phyloP scores from a whole-genome alignment of 2,797 vertebrate genomes.

The Denticeps clupeoides region DNA sequence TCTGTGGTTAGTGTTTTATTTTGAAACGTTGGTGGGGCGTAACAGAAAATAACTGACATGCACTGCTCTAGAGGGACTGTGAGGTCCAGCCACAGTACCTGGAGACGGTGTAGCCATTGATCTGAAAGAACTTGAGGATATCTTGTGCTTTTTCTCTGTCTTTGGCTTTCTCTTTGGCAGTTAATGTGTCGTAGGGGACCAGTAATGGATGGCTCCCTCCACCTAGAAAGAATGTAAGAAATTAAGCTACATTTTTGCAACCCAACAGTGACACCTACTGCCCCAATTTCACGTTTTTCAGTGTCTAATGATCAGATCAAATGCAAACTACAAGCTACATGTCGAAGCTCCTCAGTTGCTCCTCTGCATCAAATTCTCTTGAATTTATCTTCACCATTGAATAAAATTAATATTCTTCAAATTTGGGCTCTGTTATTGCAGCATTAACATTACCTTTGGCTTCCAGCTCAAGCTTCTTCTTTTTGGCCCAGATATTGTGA shows the following conservation, averaged over 20 bases:
- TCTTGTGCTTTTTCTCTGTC: constrained; percentile 90
- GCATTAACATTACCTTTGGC: constrained; percentile 75
- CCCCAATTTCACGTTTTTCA: too few relatives aligned
- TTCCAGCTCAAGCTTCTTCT: constrained; percentile 87
- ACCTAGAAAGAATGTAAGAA: constrained; percentile 49
- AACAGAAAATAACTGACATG: background rate
- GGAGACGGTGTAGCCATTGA: constrained; percentile 82
- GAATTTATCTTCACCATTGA: too few relatives aligned
- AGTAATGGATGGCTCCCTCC: constrained; percentile 87
- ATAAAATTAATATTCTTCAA: too few relatives aligned
- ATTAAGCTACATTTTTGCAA: background rate
- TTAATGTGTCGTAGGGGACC: constrained; percentile 91
- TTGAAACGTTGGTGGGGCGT: too few relatives aligned
- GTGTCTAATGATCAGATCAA: too few relatives aligned
- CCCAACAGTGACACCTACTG: constrained; percentile 15
- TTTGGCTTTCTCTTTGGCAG: constrained; percentile 91
- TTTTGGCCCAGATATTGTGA: constrained; percentile 92
- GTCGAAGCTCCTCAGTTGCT: too few relatives aligned
- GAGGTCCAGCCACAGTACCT: constrained; percentile 56
- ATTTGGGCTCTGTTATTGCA: too few relatives aligned
- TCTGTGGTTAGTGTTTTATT: too few relatives aligned
- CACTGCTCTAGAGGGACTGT: too few relatives aligned
- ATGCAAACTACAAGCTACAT: too few relatives aligned
- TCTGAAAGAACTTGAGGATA: constrained; percentile 89
- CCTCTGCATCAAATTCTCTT: too few relatives aligned